A percentile compares a stretch with the other conserved stretches of the same genome.
Conservation (phyloP, 2,113 vertebrate species). For the Chloroceryle aenea region DNA sequence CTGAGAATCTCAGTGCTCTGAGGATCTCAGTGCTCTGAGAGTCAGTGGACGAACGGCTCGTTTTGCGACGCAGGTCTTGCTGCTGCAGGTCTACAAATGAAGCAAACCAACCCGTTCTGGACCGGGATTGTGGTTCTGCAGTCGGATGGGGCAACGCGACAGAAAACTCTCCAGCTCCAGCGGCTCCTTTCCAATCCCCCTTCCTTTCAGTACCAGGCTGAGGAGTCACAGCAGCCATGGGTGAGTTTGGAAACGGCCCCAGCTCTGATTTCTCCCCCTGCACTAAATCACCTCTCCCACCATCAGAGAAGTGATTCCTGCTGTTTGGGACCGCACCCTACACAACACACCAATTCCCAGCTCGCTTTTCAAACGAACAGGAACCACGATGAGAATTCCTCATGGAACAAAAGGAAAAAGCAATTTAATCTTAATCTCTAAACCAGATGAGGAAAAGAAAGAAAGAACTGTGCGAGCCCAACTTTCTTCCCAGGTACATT, state of each 20-base stretch:
- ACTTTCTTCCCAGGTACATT: neutral
- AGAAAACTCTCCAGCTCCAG: too few relatives aligned
- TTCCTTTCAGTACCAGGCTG: rapidly evolving
- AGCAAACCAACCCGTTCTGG: neutral
- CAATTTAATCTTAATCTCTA: neutral
- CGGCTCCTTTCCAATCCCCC: neutral
- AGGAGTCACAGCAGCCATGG: rapidly evolving
- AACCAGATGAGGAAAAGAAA: rapidly evolving
- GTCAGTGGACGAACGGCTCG: neutral
- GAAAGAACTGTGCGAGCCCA: neutral
- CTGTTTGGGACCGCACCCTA: neutral
- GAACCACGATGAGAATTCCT: neutral
- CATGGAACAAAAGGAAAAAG: neutral
- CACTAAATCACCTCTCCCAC: neutral
- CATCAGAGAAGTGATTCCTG: neutral
- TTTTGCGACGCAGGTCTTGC: neutral
- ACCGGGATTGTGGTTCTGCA: neutral
- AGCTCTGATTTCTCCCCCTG: neutral
- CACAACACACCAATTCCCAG: neutral
- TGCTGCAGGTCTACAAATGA: neutral
- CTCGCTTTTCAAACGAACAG: neutral
- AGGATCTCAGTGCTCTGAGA: too few relatives aligned
- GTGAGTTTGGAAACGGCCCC: neutral
- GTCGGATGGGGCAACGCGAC: neutral
- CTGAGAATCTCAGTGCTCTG: too few relatives aligned